Evolutionary conservation across 1,140 invertebrate genomes (phyloP).

Genomic region (Trachymyrmex cornetzi): DNA sequence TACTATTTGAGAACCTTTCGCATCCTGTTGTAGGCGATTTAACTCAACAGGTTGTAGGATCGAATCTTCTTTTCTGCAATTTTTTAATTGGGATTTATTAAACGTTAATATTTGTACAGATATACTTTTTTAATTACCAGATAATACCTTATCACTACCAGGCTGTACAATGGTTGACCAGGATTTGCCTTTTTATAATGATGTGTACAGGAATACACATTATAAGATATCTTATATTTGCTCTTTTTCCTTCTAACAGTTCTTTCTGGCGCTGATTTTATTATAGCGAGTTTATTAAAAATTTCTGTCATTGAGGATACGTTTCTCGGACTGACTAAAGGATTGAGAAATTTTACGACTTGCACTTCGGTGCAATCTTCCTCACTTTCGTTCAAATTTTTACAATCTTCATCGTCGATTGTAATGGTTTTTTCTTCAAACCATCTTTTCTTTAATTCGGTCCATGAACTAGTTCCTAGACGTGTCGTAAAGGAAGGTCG

Average conservation of each 20-base stretch:
- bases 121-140: background rate
- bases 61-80: conserved; percentile 73
- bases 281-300: conserved; percentile 83
- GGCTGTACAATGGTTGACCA: conserved; percentile 80
- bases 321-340: conserved; percentile 77
- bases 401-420: conserved; percentile 82
- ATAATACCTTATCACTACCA: conserved; percentile 82
- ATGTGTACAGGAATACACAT: conserved; percentile 81
- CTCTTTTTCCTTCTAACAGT: conserved; percentile 80
- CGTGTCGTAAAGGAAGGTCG: conserved; percentile 77
- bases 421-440: conserved; percentile 84
- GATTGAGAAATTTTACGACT: conserved; percentile 78
- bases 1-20: conserved; percentile 75
- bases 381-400: conserved; percentile 51
- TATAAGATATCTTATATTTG: conserved; percentile 83
- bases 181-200: conserved; percentile 82
- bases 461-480: conserved; percentile 80
- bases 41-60: conserved; percentile 79
- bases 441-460: conserved; percentile 83
- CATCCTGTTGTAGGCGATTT: conserved; percentile 79
- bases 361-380: conserved; percentile 79
- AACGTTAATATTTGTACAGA: background rate
- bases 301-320: conserved; percentile 78
- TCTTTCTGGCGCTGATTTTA: conserved; percentile 81
- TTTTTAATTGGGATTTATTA: conserved; percentile 21